These are phyloP conservation scores for Synergus laeviventris DNA, from an alignment of 2,888 invertebrate genomes.

Conservation along the genomic window DNA sequence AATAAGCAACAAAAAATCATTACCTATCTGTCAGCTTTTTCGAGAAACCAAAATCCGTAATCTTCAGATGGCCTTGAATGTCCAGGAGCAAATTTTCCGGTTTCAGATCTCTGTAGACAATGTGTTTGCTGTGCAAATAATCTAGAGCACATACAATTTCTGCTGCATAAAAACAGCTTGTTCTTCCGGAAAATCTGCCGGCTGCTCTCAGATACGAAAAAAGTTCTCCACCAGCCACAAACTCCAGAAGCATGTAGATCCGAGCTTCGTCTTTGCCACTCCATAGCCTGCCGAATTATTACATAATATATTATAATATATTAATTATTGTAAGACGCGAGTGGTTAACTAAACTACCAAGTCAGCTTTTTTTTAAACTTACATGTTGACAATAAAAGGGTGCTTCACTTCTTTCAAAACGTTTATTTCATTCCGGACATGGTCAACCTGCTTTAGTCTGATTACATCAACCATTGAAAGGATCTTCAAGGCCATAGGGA, in stretches of 20 bases:
- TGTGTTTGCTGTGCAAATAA: slow-evolving; percentile 92
- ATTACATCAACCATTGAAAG: slow-evolving; percentile 95
- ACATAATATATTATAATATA: no score
- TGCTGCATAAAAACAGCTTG: slow-evolving; percentile 93
- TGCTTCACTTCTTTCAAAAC: slow-evolving; percentile 94
- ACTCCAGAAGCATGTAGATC: slow-evolving; percentile 98
- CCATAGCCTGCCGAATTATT: slow-evolving; percentile 84
- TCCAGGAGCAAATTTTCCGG: slow-evolving; percentile 96
- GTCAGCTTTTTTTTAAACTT: slow-evolving; percentile 75
- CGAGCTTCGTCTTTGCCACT: slow-evolving; percentile 92
- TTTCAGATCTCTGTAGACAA: slow-evolving; percentile 93
- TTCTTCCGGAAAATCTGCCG: slow-evolving; percentile 91
- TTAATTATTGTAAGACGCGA: no score
- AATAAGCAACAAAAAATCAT: neutral
- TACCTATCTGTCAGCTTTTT: slow-evolving; percentile 93
- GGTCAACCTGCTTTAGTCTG: slow-evolving; percentile 96
- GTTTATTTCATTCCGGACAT: slow-evolving; percentile 97
- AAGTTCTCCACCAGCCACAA: slow-evolving; percentile 96
- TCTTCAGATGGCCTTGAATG: slow-evolving; percentile 95
- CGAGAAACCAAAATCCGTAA: slow-evolving; percentile 98
- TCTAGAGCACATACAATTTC: slow-evolving; percentile 96
- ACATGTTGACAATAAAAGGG: slow-evolving; percentile 97
- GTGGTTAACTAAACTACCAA: no score
- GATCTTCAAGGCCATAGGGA: slow-evolving; percentile 89
- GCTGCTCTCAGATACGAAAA: slow-evolving; percentile 96